phyloP scores from a whole-genome alignment of 2,113 vertebrate genomes.

The Chrysemys picta region DNA sequence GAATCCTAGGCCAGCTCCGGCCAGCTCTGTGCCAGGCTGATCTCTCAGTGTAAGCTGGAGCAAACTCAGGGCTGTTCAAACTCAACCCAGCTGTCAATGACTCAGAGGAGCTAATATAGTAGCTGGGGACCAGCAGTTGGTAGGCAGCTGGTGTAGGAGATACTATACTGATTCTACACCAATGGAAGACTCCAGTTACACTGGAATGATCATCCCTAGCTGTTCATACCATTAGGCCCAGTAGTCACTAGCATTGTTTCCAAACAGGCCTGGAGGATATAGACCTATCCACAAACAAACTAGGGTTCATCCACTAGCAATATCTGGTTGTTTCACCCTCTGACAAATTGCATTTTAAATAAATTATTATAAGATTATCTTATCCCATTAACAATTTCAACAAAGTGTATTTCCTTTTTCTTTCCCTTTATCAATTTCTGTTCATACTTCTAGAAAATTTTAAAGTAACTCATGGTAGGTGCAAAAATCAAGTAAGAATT shows the following conservation, averaged over 20 bases:
- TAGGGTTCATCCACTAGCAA: neutral
- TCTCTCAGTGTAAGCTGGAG: neutral
- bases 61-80: neutral
- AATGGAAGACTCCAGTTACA: neutral
- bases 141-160: neutral
- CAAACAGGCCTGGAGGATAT: neutral
- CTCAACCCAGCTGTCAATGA: neutral
- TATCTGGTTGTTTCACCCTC: neutral
- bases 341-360: neutral
- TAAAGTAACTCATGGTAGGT: neutral
- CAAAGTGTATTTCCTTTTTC: neutral
- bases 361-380: neutral
- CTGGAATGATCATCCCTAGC: neutral
- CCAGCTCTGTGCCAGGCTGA: neutral
- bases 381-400: neutral
- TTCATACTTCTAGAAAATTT: neutral
- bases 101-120: neutral
- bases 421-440: neutral
- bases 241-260: neutral
- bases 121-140: neutral
- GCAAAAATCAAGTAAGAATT: neutral
- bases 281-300: rapidly evolving
- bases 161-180: neutral
- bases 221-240: neutral
- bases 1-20: neutral